A percentile compares a stretch with the other conserved stretches of the same genome.
Conservation (phyloP, 1,140 invertebrate species). For the Zaprionus kolodkinae region DNA sequence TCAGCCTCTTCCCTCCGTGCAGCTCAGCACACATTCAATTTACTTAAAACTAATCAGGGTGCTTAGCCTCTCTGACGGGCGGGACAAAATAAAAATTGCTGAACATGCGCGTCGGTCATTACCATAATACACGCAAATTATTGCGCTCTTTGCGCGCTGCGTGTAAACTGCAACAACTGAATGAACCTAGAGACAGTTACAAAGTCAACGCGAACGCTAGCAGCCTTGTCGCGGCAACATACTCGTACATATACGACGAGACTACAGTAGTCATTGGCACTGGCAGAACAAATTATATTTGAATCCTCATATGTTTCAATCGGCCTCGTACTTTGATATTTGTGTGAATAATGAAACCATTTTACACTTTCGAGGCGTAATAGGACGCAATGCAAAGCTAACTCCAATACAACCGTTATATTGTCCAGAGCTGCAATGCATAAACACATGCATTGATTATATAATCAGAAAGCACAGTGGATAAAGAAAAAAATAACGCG, state of each 20-base stretch:
- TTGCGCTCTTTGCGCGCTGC: conserved; percentile 41
- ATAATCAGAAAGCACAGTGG: no score
- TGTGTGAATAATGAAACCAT: no score
- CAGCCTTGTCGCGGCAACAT: not conserved
- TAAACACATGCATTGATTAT: no score
- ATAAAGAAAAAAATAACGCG: not conserved
- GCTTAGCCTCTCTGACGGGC: conserved; percentile 12
- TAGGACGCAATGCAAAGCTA: not conserved
- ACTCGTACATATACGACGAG: conserved; percentile 7
- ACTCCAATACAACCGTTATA: no score
- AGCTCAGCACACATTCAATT: conserved; percentile 65
- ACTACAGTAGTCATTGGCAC: conserved; percentile 14
- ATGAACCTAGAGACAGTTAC: conserved; percentile 16
- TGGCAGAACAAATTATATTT: not conserved
- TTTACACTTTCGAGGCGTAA: not conserved
- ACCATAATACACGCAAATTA: conserved; percentile 70
- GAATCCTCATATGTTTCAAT: no score
- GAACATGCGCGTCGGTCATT: conserved; percentile 68
- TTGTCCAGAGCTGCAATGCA: no score
- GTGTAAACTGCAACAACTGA: conserved; percentile 59
- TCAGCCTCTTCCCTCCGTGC: not conserved
- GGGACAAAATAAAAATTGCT: conserved; percentile 51
- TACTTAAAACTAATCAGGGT: conserved; percentile 57
- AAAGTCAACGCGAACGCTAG: conserved; percentile 1
- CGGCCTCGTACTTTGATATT: no score